Conservation (phyloP, 2,888 invertebrate genomes). For the Eristalis pertinax region DNA sequence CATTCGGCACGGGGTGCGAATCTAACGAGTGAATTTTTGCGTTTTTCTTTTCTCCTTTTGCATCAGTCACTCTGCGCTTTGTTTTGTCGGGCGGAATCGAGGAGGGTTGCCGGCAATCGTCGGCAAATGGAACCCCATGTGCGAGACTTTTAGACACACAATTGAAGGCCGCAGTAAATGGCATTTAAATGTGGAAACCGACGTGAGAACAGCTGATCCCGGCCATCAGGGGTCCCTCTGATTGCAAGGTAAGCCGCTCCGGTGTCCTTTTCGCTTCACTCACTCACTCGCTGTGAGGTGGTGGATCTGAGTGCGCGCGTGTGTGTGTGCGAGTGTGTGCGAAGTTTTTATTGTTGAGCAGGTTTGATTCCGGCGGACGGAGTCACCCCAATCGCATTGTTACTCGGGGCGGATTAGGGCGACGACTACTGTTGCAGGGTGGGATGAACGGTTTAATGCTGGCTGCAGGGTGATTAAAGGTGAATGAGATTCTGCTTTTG, state of each 20-base stretch:
- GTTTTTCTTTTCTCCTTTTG: slow-evolving; percentile 5
- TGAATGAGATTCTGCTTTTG: slow-evolving; percentile 62
- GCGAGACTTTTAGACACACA: slow-evolving; percentile 70
- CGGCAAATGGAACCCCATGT: slow-evolving; percentile 46
- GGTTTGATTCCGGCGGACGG: slow-evolving; percentile 62
- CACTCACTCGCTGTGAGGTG: background rate
- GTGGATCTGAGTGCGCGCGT: background rate
- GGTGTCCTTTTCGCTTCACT: slow-evolving; percentile 52
- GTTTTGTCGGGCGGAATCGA: background rate
- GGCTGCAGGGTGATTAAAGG: slow-evolving; percentile 70
- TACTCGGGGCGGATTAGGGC: slow-evolving; percentile 72
- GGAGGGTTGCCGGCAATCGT: slow-evolving; percentile 52
- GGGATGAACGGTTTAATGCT: slow-evolving; percentile 64
- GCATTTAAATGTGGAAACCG: slow-evolving; percentile 72
- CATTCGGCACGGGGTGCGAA: slow-evolving; percentile 69
- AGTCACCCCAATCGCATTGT: slow-evolving; percentile 71
- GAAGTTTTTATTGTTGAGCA: slow-evolving; percentile 63
- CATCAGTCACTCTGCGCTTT: background rate
- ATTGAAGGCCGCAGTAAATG: slow-evolving; percentile 72
- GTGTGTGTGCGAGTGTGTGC: background rate
- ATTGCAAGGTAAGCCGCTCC: slow-evolving; percentile 63
- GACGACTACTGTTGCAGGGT: slow-evolving; percentile 64
- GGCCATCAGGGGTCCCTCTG: slow-evolving; percentile 62
- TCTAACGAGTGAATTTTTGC: slow-evolving; percentile 37
- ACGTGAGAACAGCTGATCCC: slow-evolving; percentile 73